A percentile compares a stretch with the other conserved stretches of the same genome.
Conservation (phyloP, 2,888 invertebrate species). For the Limulus polyphemus region DNA sequence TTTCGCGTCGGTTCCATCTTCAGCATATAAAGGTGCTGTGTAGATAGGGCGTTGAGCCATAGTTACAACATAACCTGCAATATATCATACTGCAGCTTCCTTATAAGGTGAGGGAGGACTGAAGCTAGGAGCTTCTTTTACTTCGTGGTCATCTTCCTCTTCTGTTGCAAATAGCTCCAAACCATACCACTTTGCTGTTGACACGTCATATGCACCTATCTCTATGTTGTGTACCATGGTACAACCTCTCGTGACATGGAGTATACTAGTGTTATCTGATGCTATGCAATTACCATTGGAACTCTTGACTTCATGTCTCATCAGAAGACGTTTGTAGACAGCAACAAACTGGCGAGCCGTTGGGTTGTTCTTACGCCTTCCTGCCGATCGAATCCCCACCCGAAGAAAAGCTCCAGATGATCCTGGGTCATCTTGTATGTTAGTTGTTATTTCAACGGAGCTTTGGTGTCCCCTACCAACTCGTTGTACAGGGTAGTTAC, state of each 20-base stretch:
- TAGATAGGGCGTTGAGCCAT: too few relatives aligned
- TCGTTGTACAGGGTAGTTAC: slow-evolving; percentile 1
- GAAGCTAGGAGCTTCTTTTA: too few relatives aligned
- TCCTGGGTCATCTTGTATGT: slow-evolving; percentile 23
- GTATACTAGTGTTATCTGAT: background rate
- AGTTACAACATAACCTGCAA: too few relatives aligned
- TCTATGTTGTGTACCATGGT: too few relatives aligned
- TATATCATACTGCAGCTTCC: too few relatives aligned
- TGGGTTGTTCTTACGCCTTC: slow-evolving; percentile 22
- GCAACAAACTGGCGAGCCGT: slow-evolving; percentile 10
- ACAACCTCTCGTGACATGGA: background rate
- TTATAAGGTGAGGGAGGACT: too few relatives aligned
- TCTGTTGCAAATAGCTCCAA: too few relatives aligned
- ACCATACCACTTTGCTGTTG: too few relatives aligned
- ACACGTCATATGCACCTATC: too few relatives aligned
- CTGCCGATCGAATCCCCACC: slow-evolving; percentile 8
- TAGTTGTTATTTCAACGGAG: slow-evolving; percentile 8
- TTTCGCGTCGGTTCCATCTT: too few relatives aligned
- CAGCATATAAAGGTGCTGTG: too few relatives aligned
- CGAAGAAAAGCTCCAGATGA: slow-evolving; percentile 20
- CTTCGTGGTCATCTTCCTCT: too few relatives aligned
- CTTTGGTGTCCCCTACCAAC: background rate
- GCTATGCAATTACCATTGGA: slow-evolving; percentile 4
- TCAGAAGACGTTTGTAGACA: slow-evolving; percentile 5
- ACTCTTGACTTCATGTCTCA: slow-evolving; percentile 4